Base-by-base conservation (phyloP, 2,888 invertebrate genomes). In the Campoplex capitator region DNA sequence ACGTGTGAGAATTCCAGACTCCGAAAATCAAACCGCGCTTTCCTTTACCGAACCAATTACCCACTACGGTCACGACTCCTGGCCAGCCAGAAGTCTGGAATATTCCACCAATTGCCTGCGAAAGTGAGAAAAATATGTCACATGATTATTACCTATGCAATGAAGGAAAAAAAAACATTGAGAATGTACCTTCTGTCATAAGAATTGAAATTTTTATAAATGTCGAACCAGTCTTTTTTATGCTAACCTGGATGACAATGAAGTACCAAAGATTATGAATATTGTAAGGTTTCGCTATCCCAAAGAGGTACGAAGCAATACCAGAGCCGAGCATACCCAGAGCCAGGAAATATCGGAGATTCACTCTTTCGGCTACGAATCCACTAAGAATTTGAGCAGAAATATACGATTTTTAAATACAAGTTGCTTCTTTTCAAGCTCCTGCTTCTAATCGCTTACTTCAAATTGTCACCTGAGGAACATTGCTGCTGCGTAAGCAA, bases 81-180 rank as follows among this genome's bases (percentile, higher is more conserved):
- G 99, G 99, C 99, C 99, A 99, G 0, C 99, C 99, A 0, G 98
- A 97, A 0, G 99, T 98, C 95, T 99, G 99, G 16, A 97, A 96
- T 16, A 98, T 95, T 13, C 99, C 99, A 1, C 97, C 97, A 8
- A 97, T 95, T 0, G 97, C 96, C 97, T 98, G 92, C 2, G 28
- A 76, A 74, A 94, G 92, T 70, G 67, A 83, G 83, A 82, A 28
- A 86, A 78, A 70, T 42, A 75, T 56, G 54, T 56, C 78, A 48
- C 71, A 74, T 65, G 28, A 80, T 32, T 32, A 51, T n/a, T 32
- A 51, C 7, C 0, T 18, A 16, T 51, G 51, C 18, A 4, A 51
- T 38, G 38, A 38, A 23, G 23, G 23, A 23, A 23, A 38, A 38
- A 38, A 38, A 38, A 38, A 38, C 6, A 4, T 38, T 38, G 3